Percentiles rank a stretch among this genome's conserved stretches.
Conservation (phyloP, 2,113 vertebrate genomes). For the Rhinoderma darwinii region DNA sequence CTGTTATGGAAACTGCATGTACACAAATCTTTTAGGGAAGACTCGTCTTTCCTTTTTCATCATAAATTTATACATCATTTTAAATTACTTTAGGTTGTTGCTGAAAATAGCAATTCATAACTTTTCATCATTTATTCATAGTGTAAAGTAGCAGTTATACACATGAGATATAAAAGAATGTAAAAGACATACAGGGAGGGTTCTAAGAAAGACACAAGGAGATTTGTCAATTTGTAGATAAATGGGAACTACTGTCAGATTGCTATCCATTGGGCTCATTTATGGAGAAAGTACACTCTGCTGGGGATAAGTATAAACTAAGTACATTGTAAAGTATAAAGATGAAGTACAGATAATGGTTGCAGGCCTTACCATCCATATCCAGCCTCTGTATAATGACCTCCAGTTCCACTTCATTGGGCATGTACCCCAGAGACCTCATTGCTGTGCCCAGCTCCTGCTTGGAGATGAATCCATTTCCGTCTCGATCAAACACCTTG, state of each 20-base stretch:
- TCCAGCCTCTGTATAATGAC: conserved; percentile 95
- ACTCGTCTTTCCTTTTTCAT: no score
- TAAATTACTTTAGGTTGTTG: no score
- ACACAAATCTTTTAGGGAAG: no score
- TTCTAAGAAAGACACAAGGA: neutral
- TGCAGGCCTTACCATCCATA: conserved; percentile 86
- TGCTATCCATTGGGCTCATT: neutral
- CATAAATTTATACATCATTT: no score
- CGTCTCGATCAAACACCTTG: conserved; percentile 92
- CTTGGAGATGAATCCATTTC: conserved; percentile 97
- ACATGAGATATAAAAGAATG: neutral
- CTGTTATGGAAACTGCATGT: no score
- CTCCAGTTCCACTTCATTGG: conserved; percentile 94
- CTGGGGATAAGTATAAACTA: neutral
- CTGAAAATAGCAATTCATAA: no score
- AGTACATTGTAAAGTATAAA: neutral
- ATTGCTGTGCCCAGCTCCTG: conserved; percentile 95
- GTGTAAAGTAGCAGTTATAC: no score
- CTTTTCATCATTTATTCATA: no score
- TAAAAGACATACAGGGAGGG: neutral
- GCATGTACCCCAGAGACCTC: conserved; percentile 95
- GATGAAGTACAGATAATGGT: neutral
- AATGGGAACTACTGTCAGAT: neutral
- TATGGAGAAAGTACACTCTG: neutral
- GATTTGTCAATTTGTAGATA: neutral